Evolutionary conservation across 2,888 invertebrate genomes (phyloP).

Genomic region (Euclidia mi): DNA sequence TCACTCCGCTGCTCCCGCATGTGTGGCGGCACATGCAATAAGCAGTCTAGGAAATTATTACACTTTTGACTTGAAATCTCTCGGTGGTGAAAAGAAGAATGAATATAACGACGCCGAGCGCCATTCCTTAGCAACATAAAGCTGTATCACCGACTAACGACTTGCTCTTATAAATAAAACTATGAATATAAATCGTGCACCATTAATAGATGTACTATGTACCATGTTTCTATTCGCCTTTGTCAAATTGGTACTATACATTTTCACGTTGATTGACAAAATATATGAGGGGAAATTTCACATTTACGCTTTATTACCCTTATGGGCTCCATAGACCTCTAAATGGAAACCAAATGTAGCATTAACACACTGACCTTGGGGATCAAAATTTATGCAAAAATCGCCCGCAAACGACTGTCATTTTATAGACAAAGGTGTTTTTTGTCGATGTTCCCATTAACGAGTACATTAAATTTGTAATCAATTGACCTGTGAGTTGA

Average conservation of each 20-base stretch:
- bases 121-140: slow-evolving; percentile 34
- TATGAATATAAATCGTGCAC: slow-evolving; percentile 34
- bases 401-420: slow-evolving; percentile 11
- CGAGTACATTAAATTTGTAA: background rate
- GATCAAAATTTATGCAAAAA: slow-evolving; percentile 9
- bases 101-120: slow-evolving; percentile 34
- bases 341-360: slow-evolving; percentile 17
- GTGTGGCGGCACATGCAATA: slow-evolving; percentile 9
- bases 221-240: slow-evolving; percentile 25
- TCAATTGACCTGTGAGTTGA: no score
- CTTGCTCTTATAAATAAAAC: slow-evolving; percentile 41
- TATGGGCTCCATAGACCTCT: slow-evolving; percentile 9
- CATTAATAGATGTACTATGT: slow-evolving; percentile 31
- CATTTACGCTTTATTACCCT: slow-evolving; percentile 12
- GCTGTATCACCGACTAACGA: slow-evolving; percentile 35
- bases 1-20: background rate
- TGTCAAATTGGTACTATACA: slow-evolving; percentile 13
- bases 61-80: slow-evolving; percentile 26
- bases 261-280: slow-evolving; percentile 7
- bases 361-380: slow-evolving; percentile 4
- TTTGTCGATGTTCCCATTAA: background rate
- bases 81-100: slow-evolving; percentile 30
- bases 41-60: slow-evolving; percentile 32
- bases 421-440: slow-evolving; percentile 9
- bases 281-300: slow-evolving; percentile 1